Base-by-base conservation (phyloP, 2,113 vertebrate species). In the Myiopsitta monachus region DNA sequence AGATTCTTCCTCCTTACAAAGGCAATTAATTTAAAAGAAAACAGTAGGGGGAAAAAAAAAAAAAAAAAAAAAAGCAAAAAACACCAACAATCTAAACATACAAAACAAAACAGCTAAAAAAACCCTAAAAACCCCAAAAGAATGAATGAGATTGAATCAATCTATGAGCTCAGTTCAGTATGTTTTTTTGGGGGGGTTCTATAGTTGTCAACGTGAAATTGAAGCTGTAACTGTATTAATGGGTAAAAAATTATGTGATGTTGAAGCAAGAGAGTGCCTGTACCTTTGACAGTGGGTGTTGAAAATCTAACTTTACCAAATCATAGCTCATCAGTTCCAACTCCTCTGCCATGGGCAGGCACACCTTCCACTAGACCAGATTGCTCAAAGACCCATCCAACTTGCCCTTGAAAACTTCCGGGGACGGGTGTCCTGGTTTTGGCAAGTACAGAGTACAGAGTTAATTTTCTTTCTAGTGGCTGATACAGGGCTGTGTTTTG, bases 51-150 rank as follows among this genome's bases (percentile, higher is more conserved):
- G 30, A 44, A 17, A 39, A 14, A 10, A 26, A 3, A 0, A 33
- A 44, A 17, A 39, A 14, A 33, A 44, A 17, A 39, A 14, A 10
- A 26, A 3, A 0, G 5, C 36, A 33, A 63, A 3, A 7, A 22
- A 67, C 28, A 30, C 4, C 6, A 22, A 1, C 30, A 46, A 49
- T 10, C 31, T 6, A 57, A 73, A 39, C 18, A 41, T 57, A 49
- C 7, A 12, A n/a, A 75, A 39, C 4, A n/a, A 70, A 70, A 38
- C 24, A 14, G 15, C 18, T 27, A 14, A 51, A 39, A 74, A 17
- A 8, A 11, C 0, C 7, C 24, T 38, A 62, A 27, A 62, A 62
- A 8, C 15, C 61, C 36, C 8, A 27, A 59, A 64, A 7, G 30
- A 75, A 55, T 33, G 21, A 54, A 54, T 15, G 14, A 76, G 33